Evolutionary conservation across 1,140 invertebrate species (phyloP).

Genomic region (Venustaconcha ellipsiformis): DNA sequence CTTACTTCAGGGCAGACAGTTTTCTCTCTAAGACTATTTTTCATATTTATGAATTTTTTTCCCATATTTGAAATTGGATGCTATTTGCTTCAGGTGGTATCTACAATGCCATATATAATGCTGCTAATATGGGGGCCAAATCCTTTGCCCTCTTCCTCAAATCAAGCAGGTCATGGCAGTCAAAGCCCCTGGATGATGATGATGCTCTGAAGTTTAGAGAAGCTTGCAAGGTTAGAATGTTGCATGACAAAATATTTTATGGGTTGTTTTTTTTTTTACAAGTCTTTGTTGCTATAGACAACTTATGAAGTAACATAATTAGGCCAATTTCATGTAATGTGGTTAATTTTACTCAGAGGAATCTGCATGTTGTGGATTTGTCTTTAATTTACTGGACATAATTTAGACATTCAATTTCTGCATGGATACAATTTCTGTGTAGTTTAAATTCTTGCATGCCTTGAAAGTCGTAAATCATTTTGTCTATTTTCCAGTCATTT

Average conservation of each 20-base stretch:
- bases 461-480: too few relatives aligned
- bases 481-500: too few relatives aligned
- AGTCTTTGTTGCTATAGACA: neutral
- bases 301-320: neutral
- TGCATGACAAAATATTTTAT: neutral
- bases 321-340: neutral
- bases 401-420: neutral
- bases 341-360: too few relatives aligned
- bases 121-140: conserved; percentile 64
- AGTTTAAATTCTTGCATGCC: too few relatives aligned
- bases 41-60: neutral
- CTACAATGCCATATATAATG: conserved; percentile 64
- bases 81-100: conserved; percentile 59
- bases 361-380: neutral
- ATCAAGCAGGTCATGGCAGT: conserved; percentile 70
- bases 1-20: neutral
- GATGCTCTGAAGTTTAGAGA: conserved; percentile 66
- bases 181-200: conserved; percentile 68
- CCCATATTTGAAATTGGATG: neutral
- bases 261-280: neutral
- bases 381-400: neutral
- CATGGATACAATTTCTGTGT: too few relatives aligned
- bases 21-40: conserved; percentile 5
- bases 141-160: conserved; percentile 71
- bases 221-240: conserved; percentile 53